Percentiles rank a stretch among this genome's conserved stretches.
Evolutionary conservation across 2,888 invertebrate genomes (phyloP).

Genomic region (Drosophila mettleri): DNA sequence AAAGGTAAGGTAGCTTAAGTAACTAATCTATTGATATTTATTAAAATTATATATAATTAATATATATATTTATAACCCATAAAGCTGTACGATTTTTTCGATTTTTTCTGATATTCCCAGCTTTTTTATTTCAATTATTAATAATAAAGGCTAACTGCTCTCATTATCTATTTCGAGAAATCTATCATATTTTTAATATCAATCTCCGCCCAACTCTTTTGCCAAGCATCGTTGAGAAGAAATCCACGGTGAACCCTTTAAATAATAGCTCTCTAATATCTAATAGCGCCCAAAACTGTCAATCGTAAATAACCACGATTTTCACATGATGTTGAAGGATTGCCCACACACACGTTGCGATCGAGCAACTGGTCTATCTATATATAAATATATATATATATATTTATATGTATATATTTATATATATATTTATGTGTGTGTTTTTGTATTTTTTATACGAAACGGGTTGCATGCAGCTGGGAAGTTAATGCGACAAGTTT

Average conservation of each 20-base stretch:
- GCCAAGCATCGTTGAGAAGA: neutral
- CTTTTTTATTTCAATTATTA: too few species aligned
- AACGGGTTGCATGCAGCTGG: slow-evolving; percentile 61
- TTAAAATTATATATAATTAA: neutral
- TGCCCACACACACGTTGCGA: slow-evolving; percentile 71
- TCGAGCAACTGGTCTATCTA: slow-evolving; percentile 47
- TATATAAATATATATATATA: slow-evolving; percentile 10
- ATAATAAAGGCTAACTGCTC: too few species aligned
- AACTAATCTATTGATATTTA: neutral
- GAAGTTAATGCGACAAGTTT: slow-evolving; percentile 79
- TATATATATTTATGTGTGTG: neutral
- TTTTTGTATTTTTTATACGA: slow-evolving; percentile 2
- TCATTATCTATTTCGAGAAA: neutral
- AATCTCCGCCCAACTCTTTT: neutral
- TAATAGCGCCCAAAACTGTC: slow-evolving; percentile 58
- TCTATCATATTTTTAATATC: neutral
- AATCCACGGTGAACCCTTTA: neutral
- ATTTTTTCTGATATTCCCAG: too few species aligned
- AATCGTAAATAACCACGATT: slow-evolving; percentile 70
- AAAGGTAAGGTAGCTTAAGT: too few species aligned
- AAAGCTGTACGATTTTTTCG: too few species aligned
- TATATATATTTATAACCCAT: too few species aligned
- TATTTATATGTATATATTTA: neutral
- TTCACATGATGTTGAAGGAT: slow-evolving; percentile 74
- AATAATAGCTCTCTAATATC: slow-evolving; percentile 13